Percentiles rank a stretch among this genome's conserved stretches.
These are phyloP conservation scores for Pemphredon lugubris DNA, from an alignment of 2,888 invertebrate genomes.

Conservation along the genomic window DNA sequence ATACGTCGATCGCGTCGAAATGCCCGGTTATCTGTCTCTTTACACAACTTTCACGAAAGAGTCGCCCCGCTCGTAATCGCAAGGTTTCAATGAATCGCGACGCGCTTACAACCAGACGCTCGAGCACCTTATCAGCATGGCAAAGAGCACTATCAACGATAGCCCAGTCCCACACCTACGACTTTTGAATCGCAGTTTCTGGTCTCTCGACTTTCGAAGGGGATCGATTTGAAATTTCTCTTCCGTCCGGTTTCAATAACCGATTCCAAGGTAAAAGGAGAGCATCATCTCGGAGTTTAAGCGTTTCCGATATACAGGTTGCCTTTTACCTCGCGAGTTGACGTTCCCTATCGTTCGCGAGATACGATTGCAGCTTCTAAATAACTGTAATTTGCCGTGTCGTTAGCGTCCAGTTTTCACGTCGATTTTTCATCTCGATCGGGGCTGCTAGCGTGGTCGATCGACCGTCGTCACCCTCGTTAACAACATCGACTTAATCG, in stretches of 20 bases:
- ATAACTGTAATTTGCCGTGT: neutral
- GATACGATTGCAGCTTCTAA: no score
- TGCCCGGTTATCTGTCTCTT: conserved; percentile 32
- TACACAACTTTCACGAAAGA: conserved; percentile 38
- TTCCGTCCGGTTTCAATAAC: neutral
- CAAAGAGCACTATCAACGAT: conserved; percentile 50
- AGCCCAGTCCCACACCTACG: conserved; percentile 43
- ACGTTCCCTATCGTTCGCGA: no score
- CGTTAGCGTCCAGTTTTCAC: no score
- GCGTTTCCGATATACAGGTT: no score
- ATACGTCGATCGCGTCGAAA: conserved; percentile 15
- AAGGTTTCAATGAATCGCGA: conserved; percentile 54
- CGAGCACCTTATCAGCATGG: conserved; percentile 36
- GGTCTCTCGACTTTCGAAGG: no score
- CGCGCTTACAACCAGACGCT: conserved; percentile 34
- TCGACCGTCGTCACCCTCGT: no score
- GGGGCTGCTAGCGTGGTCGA: no score
- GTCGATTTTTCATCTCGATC: no score
- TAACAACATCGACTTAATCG: conserved; percentile 23
- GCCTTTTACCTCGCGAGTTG: no score
- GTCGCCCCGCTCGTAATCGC: conserved; percentile 51
- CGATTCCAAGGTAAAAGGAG: no score
- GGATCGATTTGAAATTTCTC: neutral
- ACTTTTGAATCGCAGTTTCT: conserved; percentile 16
- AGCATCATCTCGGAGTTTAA: no score